Percentiles rank a stretch among this genome's conserved stretches.
Evolutionary conservation across 2,113 vertebrate species (phyloP).

Genomic region (Chitala chitala): DNA sequence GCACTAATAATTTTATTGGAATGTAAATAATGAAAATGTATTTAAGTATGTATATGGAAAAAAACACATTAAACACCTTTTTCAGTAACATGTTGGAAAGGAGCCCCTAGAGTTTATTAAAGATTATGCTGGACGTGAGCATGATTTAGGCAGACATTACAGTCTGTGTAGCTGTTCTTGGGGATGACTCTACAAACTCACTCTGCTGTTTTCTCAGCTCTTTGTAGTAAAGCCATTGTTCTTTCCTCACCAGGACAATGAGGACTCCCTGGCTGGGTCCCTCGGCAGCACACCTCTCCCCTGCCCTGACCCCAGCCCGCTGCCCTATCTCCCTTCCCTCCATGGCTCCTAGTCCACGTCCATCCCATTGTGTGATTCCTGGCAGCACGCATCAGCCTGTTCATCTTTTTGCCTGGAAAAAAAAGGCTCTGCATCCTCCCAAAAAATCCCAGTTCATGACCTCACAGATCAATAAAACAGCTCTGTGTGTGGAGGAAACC

Average conservation of each 20-base stretch:
- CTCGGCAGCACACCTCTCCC: slow-evolving; percentile 58
- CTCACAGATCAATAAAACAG: slow-evolving; percentile 50
- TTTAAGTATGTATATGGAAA: too few species aligned
- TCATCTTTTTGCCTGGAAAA: slow-evolving; percentile 60
- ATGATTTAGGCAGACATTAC: not conserved
- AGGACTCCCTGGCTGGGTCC: slow-evolving; percentile 71
- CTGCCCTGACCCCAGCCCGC: slow-evolving; percentile 62
- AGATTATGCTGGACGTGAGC: too few species aligned
- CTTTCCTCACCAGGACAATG: slow-evolving; percentile 79
- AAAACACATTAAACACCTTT: too few species aligned
- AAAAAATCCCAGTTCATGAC: slow-evolving; percentile 54
- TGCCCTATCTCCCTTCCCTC: slow-evolving; percentile 62
- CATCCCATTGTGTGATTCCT: slow-evolving; percentile 63
- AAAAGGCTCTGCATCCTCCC: slow-evolving; percentile 58
- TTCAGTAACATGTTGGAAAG: too few species aligned
- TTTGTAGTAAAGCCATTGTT: slow-evolving; percentile 45
- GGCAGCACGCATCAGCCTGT: slow-evolving; percentile 64
- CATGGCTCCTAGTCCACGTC: slow-evolving; percentile 63
- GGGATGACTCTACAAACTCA: slow-evolving; percentile 72
- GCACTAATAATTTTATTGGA: too few species aligned
- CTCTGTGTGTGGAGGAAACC: slow-evolving; percentile 1
- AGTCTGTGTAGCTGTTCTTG: slow-evolving; percentile 61
- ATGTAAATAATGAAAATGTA: too few species aligned
- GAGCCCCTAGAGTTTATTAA: too few species aligned
- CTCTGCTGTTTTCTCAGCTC: slow-evolving; percentile 50